Conservation (phyloP, 2,113 vertebrate species). For the Collichthys lucidus region DNA sequence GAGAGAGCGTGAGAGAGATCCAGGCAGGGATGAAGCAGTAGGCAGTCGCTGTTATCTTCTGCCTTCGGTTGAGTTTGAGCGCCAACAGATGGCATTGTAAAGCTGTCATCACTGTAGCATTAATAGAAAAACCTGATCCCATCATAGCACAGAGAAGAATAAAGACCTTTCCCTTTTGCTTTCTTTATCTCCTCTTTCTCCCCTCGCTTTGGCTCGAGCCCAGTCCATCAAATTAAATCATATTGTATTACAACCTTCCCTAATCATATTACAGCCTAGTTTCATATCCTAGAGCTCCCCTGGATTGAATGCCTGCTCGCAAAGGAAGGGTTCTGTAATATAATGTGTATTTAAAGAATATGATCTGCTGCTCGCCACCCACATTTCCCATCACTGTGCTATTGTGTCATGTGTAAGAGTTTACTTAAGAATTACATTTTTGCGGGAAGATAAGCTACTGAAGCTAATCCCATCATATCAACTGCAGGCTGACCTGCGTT, state of each 20-base stretch:
- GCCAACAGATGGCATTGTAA: conserved; percentile 54
- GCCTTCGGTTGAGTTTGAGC: conserved; percentile 46
- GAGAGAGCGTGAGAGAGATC: conserved; percentile 22
- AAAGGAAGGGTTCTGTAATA: conserved; percentile 26
- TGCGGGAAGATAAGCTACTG: conserved; percentile 49
- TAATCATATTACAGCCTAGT: conserved; percentile 69
- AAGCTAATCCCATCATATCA: conserved; percentile 54
- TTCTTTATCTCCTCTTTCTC: not conserved
- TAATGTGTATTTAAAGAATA: conserved; percentile 54
- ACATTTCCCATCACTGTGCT: conserved; percentile 6
- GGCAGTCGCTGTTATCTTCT: conserved; percentile 39
- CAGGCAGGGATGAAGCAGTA: conserved; percentile 21
- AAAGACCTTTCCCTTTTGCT: conserved; percentile 5
- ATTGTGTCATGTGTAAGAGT: conserved; percentile 53
- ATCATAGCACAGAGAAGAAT: conserved; percentile 40
- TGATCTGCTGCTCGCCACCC: conserved; percentile 27
- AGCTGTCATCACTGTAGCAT: conserved; percentile 54
- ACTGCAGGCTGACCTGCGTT: conserved; percentile 39
- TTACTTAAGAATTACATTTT: conserved; percentile 61
- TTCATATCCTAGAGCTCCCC: conserved; percentile 54
- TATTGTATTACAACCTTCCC: conserved; percentile 53
- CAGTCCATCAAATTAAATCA: conserved; percentile 61
- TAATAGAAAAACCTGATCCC: conserved; percentile 65
- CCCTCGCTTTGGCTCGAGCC: conserved; percentile 35
- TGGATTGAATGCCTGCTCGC: conserved; percentile 50